Base-by-base conservation (phyloP, 2,888 invertebrate species). In the Athalia circularis region DNA sequence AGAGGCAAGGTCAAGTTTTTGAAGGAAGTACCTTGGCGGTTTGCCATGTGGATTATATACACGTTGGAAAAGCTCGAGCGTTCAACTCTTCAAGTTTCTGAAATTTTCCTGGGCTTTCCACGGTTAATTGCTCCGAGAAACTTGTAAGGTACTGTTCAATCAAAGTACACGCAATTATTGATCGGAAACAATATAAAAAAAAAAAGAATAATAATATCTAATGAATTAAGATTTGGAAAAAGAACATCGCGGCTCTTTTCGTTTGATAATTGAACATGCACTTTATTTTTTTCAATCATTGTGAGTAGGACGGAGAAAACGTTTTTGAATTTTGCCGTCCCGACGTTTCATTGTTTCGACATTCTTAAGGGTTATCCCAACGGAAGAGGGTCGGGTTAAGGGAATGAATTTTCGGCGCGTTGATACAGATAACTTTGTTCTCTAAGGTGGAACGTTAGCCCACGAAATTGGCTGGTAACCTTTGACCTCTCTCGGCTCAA, bases 381-480 rank as follows among this genome's bases (percentile, higher is more conserved):
- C 15, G 48, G 13, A 61, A 54, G 61, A 15, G 59, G 43, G 45
- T 57, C 1, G 61, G 48, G 29, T 61, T 47, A n/a, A 68, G 45
- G 61, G 61, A 52, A 52, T 50, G 13, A 65, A 52, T 65, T 82
- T 85, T 85, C 81, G 81, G 80, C 77, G 84, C 61, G 43, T 47
- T 72, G 13, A 72, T 59, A 57, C 72, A 43, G 82, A 82, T 83
- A 83, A 84, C 83, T 84, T 81, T 81, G 81, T 59, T 72, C 72
- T 47, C 72, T 59, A 59, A 72, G 57, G 13, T n/a, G 83, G 81
- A 83, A 82, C 82, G 83, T 80, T 84, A 82, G 77, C 79, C 80
- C 80, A 75, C 79, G 82, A 85, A 87, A 86, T 86, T 86, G 85
- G 83, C 82, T 82, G 84, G 83, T 87, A 86, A 87, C 87, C 87